phyloP scores from a whole-genome alignment of 2,113 vertebrate genomes.

The Delphinus delphis region DNA sequence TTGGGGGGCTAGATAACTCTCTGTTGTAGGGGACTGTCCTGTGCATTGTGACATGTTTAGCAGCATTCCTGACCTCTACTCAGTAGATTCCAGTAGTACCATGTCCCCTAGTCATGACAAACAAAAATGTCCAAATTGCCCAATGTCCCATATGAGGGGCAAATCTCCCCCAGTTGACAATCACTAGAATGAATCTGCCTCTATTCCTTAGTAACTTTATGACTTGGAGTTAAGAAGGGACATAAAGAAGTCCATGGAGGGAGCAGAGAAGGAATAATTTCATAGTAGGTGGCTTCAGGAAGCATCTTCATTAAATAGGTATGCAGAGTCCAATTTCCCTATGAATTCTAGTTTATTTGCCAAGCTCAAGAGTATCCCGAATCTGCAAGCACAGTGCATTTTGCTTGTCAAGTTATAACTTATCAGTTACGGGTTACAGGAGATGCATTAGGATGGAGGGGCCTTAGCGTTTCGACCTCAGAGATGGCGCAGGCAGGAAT shows the following conservation, averaged over 20 bases:
- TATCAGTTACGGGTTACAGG: conserved; percentile 35
- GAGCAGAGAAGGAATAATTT: neutral
- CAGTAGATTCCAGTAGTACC: neutral
- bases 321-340: neutral
- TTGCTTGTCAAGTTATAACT: conserved; percentile 18
- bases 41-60: neutral
- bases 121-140: neutral
- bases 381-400: neutral
- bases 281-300: neutral
- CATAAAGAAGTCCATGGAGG: neutral
- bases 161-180: neutral
- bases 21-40: no score
- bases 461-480: conserved; percentile 47
- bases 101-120: neutral
- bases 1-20: neutral
- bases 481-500: conserved; percentile 19
- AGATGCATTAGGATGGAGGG: conserved; percentile 12
- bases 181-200: neutral
- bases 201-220: neutral
- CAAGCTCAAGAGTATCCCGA: neutral
- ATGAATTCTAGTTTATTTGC: neutral
- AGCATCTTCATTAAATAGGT: neutral
- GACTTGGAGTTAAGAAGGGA: neutral
- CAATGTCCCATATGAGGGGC: neutral
- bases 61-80: neutral